These are phyloP conservation scores for Catalaphyllia jardinei DNA, from an alignment of 64 coral and sea anemone genomes.

Conservation along the genomic window DNA sequence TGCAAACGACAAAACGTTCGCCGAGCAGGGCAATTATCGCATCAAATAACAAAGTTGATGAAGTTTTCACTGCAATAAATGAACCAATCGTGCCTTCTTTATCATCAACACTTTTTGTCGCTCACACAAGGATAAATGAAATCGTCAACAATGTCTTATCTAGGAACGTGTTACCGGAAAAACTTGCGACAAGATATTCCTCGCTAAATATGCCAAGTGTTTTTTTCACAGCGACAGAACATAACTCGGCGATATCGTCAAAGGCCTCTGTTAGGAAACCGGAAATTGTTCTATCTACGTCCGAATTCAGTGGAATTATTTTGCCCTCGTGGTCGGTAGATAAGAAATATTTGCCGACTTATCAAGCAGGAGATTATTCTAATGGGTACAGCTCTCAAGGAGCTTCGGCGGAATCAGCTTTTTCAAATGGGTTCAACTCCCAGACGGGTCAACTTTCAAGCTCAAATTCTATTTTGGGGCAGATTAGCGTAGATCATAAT, in stretches of 20 bases:
- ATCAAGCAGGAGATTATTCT: conserved; percentile 13
- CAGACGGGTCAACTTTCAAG: too few species aligned
- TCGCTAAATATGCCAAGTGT: neutral
- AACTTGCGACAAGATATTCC: neutral
- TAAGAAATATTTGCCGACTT: conserved; percentile 4
- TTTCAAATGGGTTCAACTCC: neutral
- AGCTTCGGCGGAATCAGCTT: conserved; percentile 16
- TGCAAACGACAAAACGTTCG: neutral
- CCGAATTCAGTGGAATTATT: neutral
- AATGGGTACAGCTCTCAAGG: neutral
- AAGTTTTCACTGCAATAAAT: neutral
- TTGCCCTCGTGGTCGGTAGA: neutral
- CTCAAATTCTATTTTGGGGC: conserved; percentile 2
- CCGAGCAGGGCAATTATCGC: neutral
- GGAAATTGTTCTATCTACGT: neutral
- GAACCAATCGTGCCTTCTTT: neutral
- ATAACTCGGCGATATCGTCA: conserved; percentile 4
- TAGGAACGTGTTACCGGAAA: neutral
- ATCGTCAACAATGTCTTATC: neutral
- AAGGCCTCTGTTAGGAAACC: neutral
- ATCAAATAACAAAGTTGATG: neutral
- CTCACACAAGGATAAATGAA: neutral
- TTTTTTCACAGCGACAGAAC: neutral
- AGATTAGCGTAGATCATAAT: neutral
- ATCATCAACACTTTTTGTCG: neutral